phyloP scores from a whole-genome alignment of 2,113 vertebrate species.

The Hylia prasina region DNA sequence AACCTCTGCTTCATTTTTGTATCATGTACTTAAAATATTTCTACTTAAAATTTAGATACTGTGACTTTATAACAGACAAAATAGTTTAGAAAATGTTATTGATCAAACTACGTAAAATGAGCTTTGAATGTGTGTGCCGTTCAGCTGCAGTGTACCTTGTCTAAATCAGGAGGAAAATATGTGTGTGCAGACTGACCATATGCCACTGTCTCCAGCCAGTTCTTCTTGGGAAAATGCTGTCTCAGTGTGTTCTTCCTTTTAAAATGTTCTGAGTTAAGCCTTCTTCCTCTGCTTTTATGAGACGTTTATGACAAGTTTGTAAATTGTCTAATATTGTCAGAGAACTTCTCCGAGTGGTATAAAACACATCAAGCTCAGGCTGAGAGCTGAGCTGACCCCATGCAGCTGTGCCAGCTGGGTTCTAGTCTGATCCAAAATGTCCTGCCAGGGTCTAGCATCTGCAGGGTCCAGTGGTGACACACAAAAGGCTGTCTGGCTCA shows the following conservation, averaged over 20 bases:
- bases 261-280: neutral
- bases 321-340: neutral
- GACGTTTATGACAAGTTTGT: neutral
- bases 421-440: neutral
- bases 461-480: neutral
- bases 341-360: neutral
- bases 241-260: neutral
- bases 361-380: neutral
- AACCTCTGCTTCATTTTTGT: neutral
- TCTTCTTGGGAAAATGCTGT: neutral
- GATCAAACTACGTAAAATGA: neutral
- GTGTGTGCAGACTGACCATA: neutral
- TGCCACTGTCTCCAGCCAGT: rapidly evolving
- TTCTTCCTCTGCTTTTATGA: neutral
- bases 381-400: neutral
- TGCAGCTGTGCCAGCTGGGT: neutral
- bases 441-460: neutral
- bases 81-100: neutral
- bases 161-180: neutral
- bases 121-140: neutral
- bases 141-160: neutral
- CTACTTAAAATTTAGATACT: neutral
- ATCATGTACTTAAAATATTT: neutral
- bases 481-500: rapidly evolving
- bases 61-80: neutral